Evolutionary conservation across 37 sponge, comb jelly and placozoan genomes (phyloP), one percentile per base, ranked within the genome.

Genomic region (Hormiphora californensis): DNA sequence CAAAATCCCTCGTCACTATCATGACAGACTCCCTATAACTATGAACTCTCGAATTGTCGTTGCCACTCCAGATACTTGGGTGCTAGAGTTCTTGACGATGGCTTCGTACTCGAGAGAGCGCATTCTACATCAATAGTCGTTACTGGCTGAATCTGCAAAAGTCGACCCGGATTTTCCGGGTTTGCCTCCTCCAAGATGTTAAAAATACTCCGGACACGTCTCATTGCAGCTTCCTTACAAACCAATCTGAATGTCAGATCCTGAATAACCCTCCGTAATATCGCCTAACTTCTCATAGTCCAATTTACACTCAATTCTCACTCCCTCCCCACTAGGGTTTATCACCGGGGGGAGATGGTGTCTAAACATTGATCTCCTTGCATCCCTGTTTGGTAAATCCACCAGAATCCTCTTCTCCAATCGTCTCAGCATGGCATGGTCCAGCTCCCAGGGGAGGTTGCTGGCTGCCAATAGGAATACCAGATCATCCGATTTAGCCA

Each of bases 161-260:
- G 73, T 8, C 63, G 54, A 30, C 32, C 39, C 2, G 63, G 8
- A 35, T 32, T 54, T 28, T 69, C 62, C 39, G 78, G 55, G 12
- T 86, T 38, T 8, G 59, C 35, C 51, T 85, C 67, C 0, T 89
- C 89, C 0, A 89, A 38, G 3, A 85, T 39, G 36, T 41, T 54
- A 34, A 94, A 98, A 54, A 98, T 92, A 59, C 91, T 90, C 54
- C 99, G 86, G n/a, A 98, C 89, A 38, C 93, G 65, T 21, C 91
- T 85, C 99, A 98, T 98, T 61, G 92, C 94, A n/a, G 99, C 95
- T 69, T 98, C 99, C 63, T 98, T 98, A 78, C 99, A 95, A 23
- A 94, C 91, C 63, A 94, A 78, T n/a, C 57, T 89, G 88, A 5
- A 98, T 91, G 81, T 98, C 99, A 0, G 99, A 98, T 0, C 99